Conservation (phyloP, 2,113 vertebrate species). For the Trichomycterus rosablanca region DNA sequence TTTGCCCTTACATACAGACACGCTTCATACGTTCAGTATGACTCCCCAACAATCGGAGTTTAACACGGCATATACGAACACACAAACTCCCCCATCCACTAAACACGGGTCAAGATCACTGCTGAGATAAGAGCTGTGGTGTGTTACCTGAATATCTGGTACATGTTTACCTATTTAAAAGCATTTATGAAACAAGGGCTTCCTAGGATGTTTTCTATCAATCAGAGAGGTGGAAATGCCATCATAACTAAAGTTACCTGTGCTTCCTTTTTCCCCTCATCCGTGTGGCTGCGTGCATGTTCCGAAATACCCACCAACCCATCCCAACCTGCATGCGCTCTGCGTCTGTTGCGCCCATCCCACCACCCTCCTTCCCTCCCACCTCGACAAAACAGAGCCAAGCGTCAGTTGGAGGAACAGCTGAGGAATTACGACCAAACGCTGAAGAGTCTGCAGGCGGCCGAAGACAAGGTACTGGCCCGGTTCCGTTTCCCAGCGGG, state of each 20-base stretch:
- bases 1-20: no score
- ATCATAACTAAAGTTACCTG: slow-evolving; percentile 36
- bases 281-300: slow-evolving; percentile 39
- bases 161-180: no score
- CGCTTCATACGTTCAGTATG: no score
- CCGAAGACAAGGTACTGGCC: slow-evolving; percentile 87
- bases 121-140: no score
- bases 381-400: slow-evolving; percentile 74
- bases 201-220: no score
- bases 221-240: slow-evolving; percentile 35
- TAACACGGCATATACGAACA: no score
- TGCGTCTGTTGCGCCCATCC: slow-evolving; percentile 33
- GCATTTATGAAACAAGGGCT: no score
- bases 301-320: slow-evolving; percentile 26
- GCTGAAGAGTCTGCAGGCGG: slow-evolving; percentile 85
- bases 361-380: slow-evolving; percentile 36
- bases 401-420: slow-evolving; percentile 82
- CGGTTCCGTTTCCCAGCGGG: slow-evolving; percentile 25
- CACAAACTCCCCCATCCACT: no score
- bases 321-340: slow-evolving; percentile 57
- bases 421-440: slow-evolving; percentile 85
- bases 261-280: slow-evolving; percentile 25
- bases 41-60: no score
- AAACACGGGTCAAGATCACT: no score
- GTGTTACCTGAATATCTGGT: no score